A percentile compares a stretch with the other conserved stretches of the same genome.
phyloP scores from a whole-genome alignment of 2,888 invertebrate genomes.

The Agrochola circellaris region DNA sequence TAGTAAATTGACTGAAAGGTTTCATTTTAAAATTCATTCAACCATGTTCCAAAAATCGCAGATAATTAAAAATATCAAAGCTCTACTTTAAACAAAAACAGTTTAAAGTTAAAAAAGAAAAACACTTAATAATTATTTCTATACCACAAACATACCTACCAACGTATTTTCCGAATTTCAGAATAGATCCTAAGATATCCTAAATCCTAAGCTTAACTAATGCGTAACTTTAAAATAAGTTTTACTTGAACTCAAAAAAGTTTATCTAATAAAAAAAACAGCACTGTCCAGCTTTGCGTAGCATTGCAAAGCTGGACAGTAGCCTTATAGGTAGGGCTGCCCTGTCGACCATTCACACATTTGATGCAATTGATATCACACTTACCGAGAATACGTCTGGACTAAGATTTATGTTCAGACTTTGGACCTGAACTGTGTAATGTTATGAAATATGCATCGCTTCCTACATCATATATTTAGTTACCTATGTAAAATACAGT shows the following conservation, averaged over 20 bases:
- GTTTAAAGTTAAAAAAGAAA: not conserved
- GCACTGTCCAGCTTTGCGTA: no score
- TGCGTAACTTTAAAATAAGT: not conserved
- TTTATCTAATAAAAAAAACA: not conserved
- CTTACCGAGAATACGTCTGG: conserved; percentile 57
- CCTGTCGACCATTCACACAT: conserved; percentile 58
- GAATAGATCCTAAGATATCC: no score
- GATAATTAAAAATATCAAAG: not conserved
- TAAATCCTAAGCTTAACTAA: not conserved
- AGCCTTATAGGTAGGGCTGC: conserved; percentile 65
- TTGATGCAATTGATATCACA: conserved; percentile 65
- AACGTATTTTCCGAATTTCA: not conserved
- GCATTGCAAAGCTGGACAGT: conserved; percentile 42
- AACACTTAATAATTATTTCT: no score
- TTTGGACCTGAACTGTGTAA: conserved; percentile 20
- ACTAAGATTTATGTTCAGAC: conserved; percentile 54
- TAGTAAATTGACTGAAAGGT: not conserved
- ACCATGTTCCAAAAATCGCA: not conserved
- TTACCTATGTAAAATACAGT: conserved; percentile 16
- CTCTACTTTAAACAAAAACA: no score
- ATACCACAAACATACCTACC: not conserved
- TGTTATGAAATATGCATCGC: conserved; percentile 5
- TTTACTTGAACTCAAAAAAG: not conserved
- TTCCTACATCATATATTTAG: conserved; percentile 3
- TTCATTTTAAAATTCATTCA: not conserved